Evolutionary conservation across 2,797 vertebrate species (phyloP), one percentile per base, ranked within the genome.

Genomic region (Gambusia yucatana): DNA sequence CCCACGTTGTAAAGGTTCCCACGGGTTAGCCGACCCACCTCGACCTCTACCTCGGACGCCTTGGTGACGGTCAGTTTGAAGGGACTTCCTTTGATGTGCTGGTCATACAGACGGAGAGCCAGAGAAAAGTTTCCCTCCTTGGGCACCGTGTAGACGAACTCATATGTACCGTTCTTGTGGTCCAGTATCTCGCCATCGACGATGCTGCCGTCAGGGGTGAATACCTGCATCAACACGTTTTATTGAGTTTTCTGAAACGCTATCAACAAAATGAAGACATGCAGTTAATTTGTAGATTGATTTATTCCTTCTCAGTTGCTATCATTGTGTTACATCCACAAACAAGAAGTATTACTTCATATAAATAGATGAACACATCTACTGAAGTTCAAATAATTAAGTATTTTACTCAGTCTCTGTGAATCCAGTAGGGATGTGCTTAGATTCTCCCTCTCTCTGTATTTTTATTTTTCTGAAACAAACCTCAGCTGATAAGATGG

Each of bases 11-110:
- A 11, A 57, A 11, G 28, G 4, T 14, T 11, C 22, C 2, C 28
- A 2, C 3, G 13, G 6, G 43, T 9, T 30, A 11, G 16, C 6
- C 0, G 46, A 76, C 89, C 41, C 78, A 92, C 93, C 80, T 93
- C 90, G 0, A 87, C 81, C 1, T 92, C 90, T 0, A 96, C 93
- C 43, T 98, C 98, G 0, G 94, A 94, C 0, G 96, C 95, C 72
- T 93, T 96, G 87, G 95, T 92, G 72, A 99, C 96, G 41, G 95
- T 98, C 55, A 99, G 96, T 85, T 96, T 97, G 87, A 99, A 99
- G 0, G 98, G 98, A 88, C 98, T 99, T 91, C 98, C 98, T 77
- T 97, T 98, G 88, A 99, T 99, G 89, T 99, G 98, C 78, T 99
- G 98, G 94, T 99, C 97, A 4, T 99, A 97, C 77, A 99, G 96